Conservation (phyloP, 2,888 invertebrate species). For the Oscheius myriophilus region DNA sequence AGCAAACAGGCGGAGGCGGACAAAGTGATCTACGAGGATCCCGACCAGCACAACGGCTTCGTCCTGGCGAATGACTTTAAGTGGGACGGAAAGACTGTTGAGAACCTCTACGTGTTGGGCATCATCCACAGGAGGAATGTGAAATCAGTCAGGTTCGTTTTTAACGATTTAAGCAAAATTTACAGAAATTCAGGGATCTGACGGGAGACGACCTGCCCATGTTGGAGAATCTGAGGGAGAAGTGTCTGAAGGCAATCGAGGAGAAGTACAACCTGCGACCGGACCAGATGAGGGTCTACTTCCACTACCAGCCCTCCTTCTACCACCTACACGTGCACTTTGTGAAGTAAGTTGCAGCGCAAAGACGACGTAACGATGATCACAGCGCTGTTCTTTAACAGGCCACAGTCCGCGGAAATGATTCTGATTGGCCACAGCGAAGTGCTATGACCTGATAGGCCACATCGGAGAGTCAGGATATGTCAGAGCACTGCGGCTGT, state of each 20-base stretch:
- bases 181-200: conserved; percentile 79
- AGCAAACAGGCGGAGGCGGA: conserved; percentile 90
- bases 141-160: conserved; percentile 80
- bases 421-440: too few species aligned
- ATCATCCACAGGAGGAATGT: conserved; percentile 81
- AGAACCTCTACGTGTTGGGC: conserved; percentile 86
- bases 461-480: too few species aligned
- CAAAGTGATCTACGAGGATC: conserved; percentile 84
- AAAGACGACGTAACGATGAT: neutral
- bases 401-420: too few species aligned
- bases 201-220: conserved; percentile 82
- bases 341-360: conserved; percentile 47
- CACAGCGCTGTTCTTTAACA: neutral
- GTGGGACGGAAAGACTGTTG: conserved; percentile 85
- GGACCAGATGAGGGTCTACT: conserved; percentile 74
- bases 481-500: too few species aligned
- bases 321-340: conserved; percentile 92
- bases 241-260: conserved; percentile 82
- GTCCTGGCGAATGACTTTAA: conserved; percentile 91
- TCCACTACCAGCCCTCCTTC: conserved; percentile 84
- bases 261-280: conserved; percentile 81
- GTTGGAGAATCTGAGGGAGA: conserved; percentile 82
- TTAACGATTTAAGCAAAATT: neutral
- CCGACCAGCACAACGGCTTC: conserved; percentile 84
- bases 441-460: too few species aligned